These are phyloP conservation scores for Chionomys nivalis DNA, from an alignment of 2,113 vertebrate genomes.

Conservation along the genomic window DNA sequence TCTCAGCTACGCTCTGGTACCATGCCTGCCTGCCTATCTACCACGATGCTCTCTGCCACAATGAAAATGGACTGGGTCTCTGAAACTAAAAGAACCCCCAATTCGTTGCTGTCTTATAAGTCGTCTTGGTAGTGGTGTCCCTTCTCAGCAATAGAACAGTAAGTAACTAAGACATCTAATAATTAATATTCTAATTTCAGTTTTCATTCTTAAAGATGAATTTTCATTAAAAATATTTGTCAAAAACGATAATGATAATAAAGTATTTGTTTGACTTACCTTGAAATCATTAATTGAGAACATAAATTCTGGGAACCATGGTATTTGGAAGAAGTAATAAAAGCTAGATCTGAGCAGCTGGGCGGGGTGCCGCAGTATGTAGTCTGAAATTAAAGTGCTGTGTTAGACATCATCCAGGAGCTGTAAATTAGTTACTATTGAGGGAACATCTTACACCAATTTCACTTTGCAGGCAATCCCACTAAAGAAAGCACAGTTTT, in stretches of 20 bases:
- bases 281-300: conserved; percentile 99
- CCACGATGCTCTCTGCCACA: too few relatives aligned
- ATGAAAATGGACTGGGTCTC: not conserved
- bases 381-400: conserved; percentile 92
- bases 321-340: conserved; percentile 99
- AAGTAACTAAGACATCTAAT: not conserved
- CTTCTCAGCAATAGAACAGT: not conserved
- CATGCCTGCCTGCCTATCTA: not conserved
- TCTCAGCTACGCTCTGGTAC: not conserved
- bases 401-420: conserved; percentile 77
- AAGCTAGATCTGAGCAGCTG: conserved; percentile 97
- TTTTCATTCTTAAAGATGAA: conserved; percentile 42
- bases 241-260: not conserved
- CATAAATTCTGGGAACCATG: conserved; percentile 97
- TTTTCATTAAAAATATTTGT: conserved; percentile 34
- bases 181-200: conserved; percentile 21
- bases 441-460: conserved; percentile 9
- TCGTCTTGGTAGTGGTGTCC: not conserved
- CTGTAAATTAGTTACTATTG: conserved; percentile 68
- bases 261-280: conserved; percentile 87
- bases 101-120: not conserved
- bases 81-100: not conserved
- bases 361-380: conserved; percentile 94
- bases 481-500: conserved; percentile 41
- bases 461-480: conserved; percentile 51